Conservation (phyloP, 2,888 invertebrate genomes). For the Nephrotoma flavescens region DNA sequence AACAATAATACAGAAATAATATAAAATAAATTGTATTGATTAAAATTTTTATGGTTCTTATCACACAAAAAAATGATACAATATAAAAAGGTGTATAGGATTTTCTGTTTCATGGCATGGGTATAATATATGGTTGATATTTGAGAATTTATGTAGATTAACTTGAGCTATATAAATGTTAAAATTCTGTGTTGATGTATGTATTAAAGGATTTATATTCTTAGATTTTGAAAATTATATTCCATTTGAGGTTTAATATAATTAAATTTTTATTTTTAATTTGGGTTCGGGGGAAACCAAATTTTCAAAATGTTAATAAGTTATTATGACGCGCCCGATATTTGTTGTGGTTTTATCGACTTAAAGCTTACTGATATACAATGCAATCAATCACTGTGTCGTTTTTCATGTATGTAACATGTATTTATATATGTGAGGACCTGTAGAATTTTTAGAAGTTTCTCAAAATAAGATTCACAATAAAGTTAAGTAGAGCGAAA, state of each 20-base stretch:
- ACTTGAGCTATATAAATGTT: neutral
- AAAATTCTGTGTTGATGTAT: neutral
- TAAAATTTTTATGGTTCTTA: neutral
- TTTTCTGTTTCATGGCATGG: neutral
- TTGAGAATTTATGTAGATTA: neutral
- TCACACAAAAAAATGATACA: neutral
- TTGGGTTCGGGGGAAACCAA: neutral
- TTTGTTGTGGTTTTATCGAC: neutral
- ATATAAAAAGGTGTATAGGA: neutral
- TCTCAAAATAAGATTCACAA: neutral
- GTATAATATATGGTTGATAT: neutral
- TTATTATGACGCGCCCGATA: neutral
- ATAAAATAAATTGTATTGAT: neutral
- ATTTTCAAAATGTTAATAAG: neutral
- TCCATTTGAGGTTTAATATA: neutral
- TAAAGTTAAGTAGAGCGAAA: neutral
- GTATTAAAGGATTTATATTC: neutral
- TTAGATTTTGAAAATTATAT: neutral
- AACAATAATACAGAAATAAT: neutral
- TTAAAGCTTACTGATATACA: neutral
- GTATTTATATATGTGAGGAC: neutral
- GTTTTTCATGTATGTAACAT: neutral
- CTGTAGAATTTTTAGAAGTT: neutral
- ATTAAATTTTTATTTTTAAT: neutral
- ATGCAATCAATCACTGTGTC: neutral